Evolutionary conservation across 2,797 vertebrate genomes (phyloP), one percentile per base, ranked within the genome.

Genomic region (Hippocampus kuda): DNA sequence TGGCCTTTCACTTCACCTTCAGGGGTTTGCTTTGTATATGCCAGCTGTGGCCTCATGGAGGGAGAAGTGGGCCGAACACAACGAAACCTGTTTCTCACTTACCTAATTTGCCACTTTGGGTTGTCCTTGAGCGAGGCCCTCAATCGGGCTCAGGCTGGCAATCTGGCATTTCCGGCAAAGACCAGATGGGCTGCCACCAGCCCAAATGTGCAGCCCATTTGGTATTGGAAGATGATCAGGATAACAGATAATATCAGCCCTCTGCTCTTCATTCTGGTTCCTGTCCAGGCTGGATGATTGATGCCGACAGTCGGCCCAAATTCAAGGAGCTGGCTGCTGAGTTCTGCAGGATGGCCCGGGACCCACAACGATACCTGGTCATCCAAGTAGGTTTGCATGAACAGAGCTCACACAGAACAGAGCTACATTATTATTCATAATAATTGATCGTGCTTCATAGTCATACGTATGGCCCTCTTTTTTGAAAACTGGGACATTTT

Each of bases 261-360:
- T 3, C 38, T 42, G 30, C 1, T 61, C 59, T 42, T 64, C 61
- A 64, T 44, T 44, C 10, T 64, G 15, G 9, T 27, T 53, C 51
- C 13, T 70, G 10, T 20, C 46, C 83, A 99, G 97, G 97, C 83
- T 99, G 97, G 97, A 99, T 99, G 97, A 98, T 99, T 65, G 97
- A 99, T 75, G 95, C 97, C 41, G 96, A 98, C 84, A 99, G 97
- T 86, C 87, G 97, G 71, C 97, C 97, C 0, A 97, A 96, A 89
- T 99, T 99, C 87, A 98, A 97, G 84, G 96, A 98, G 81, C 88
- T 99, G 68, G 96, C 94, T 61, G 94, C 94, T 6, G 97, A 99
- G 86, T 99, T 99, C 89, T 98, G 96, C 65, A 91, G 95, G 80
- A 99, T 98, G 97, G 96, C 97, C 74, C 92, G 96, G 72, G 97